Evolutionary conservation across 2,888 invertebrate species (phyloP).

Genomic region (Cecidostiba fungosa): DNA sequence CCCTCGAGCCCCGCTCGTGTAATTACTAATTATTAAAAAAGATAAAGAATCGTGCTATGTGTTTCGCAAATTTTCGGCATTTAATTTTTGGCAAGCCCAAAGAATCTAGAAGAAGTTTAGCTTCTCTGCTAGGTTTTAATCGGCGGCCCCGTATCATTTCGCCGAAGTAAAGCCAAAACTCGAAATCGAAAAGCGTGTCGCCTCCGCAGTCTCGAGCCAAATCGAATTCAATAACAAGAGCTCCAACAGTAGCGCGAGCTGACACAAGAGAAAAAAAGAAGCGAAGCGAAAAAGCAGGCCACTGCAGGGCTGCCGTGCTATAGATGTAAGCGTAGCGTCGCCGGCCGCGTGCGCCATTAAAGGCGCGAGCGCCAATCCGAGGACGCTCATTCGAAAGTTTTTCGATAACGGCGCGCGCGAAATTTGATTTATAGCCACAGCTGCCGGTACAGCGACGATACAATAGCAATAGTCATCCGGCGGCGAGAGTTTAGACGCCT

Average conservation of each 20-base stretch:
- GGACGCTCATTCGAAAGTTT: slow-evolving; percentile 61
- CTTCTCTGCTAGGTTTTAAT: no score
- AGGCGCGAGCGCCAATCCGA: slow-evolving; percentile 57
- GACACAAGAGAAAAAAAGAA: slow-evolving; percentile 14
- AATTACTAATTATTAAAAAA: no score
- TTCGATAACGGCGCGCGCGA: slow-evolving; percentile 60
- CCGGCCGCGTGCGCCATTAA: slow-evolving; percentile 42
- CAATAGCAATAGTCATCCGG: slow-evolving; percentile 61
- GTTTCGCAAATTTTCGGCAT: no score
- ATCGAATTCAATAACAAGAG: slow-evolving; percentile 61
- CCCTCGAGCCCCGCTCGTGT: no score
- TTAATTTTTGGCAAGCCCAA: no score
- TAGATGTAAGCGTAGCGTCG: no score
- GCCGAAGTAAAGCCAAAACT: not conserved
- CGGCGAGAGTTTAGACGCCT: not conserved
- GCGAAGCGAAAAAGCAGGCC: not conserved
- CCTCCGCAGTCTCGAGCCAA: no score
- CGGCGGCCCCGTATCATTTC: no score
- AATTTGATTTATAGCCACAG: slow-evolving; percentile 60
- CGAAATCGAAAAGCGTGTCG: slow-evolving; percentile 10
- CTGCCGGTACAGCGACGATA: slow-evolving; percentile 48
- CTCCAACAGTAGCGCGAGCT: not conserved
- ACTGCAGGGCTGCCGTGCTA: no score
- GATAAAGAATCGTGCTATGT: no score
- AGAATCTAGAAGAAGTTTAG: no score